A percentile compares a stretch with the other conserved stretches of the same genome.
Evolutionary conservation across 2,113 vertebrate species (phyloP).

Genomic region (Ariopsis seemanni): DNA sequence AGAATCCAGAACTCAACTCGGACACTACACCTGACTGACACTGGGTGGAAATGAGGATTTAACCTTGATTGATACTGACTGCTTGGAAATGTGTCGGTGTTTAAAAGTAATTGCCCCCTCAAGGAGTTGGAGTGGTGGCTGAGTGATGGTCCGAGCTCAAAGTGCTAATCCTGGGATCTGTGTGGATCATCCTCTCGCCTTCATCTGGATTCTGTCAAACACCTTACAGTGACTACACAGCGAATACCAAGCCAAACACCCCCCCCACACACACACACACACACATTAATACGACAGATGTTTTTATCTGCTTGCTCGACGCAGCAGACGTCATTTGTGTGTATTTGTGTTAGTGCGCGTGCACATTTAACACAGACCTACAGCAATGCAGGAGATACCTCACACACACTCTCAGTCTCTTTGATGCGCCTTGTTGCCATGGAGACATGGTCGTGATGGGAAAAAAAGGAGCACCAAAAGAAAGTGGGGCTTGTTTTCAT

Average conservation of each 20-base stretch:
- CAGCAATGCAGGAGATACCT: neutral
- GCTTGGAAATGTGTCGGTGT: neutral
- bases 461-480: constrained; percentile 54
- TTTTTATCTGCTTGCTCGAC: neutral
- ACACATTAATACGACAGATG: neutral
- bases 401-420: constrained; percentile 28
- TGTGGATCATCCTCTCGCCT: neutral
- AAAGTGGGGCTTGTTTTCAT: constrained; percentile 29
- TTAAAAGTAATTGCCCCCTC: neutral
- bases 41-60: neutral
- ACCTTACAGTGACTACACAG: neutral
- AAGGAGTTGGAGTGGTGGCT: neutral
- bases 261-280: neutral
- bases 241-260: neutral
- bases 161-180: neutral
- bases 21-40: neutral
- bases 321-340: neutral
- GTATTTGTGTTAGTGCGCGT: neutral
- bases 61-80: neutral
- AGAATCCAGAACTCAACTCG: neutral
- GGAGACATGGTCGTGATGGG: constrained; percentile 54
- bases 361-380: neutral
- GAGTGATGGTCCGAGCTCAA: neutral
- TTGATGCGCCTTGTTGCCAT: constrained; percentile 64
- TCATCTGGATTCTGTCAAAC: neutral